Conservation (phyloP, 2,113 vertebrate species). For the Taxidea taxus region DNA sequence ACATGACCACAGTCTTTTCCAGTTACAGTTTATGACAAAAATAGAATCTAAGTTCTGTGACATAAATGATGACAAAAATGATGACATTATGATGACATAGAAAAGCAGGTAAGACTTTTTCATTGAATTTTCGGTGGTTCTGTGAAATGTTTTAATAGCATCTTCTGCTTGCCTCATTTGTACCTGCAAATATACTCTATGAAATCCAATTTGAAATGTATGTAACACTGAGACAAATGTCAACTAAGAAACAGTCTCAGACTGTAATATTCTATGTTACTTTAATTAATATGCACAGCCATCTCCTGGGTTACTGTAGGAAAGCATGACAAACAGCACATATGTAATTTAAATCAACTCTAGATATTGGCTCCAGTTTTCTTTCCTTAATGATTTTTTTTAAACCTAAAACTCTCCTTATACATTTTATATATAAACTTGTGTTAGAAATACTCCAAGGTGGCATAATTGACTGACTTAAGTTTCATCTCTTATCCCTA, state of each 20-base stretch:
- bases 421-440: neutral
- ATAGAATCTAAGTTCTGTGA: neutral
- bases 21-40: neutral
- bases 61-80: no score
- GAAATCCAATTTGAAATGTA: neutral
- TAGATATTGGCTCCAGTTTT: neutral
- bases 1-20: neutral
- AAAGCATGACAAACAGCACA: neutral
- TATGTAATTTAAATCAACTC: neutral
- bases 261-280: neutral
- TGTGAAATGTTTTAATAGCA: neutral
- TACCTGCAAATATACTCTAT: neutral
- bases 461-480: neutral
- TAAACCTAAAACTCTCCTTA: neutral
- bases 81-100: neutral
- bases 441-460: neutral
- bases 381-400: neutral
- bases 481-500: neutral
- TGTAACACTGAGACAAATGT: neutral
- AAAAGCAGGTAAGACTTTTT: neutral
- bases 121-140: neutral
- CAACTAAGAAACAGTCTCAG: neutral
- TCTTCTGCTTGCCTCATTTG: neutral
- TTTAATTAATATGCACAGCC: neutral
- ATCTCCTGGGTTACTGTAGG: neutral